Evolutionary conservation across 2,888 invertebrate species (phyloP).

Genomic region (Drosophila prolongata): DNA sequence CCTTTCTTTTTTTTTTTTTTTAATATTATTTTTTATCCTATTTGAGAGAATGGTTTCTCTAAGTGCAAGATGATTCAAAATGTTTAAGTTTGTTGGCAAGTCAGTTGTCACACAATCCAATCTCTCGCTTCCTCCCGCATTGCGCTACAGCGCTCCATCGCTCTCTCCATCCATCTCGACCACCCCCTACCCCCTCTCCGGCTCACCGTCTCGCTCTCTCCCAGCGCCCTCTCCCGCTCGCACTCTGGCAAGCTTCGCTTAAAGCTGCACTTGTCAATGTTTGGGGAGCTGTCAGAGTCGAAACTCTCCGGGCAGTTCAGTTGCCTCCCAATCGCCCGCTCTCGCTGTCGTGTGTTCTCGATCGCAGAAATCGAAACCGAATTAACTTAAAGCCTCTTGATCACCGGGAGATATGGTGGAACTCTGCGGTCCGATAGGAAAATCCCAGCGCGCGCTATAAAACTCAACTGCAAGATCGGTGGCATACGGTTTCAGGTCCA

Average conservation of each 20-base stretch:
- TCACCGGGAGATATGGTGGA: too few species aligned
- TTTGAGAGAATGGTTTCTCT: slow-evolving; percentile 1
- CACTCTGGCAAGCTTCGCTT: slow-evolving; percentile 50
- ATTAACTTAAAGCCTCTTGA: slow-evolving; percentile 32
- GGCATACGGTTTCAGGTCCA: slow-evolving; percentile 13
- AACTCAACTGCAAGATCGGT: slow-evolving; percentile 3
- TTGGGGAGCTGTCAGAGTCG: slow-evolving; percentile 24
- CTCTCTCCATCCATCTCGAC: not conserved
- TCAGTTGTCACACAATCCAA: slow-evolving; percentile 44
- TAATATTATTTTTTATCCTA: too few species aligned
- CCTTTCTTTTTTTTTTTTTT: too few species aligned
- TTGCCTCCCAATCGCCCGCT: slow-evolving; percentile 60
- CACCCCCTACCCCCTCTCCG: not conserved
- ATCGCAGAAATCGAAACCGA: slow-evolving; percentile 13
- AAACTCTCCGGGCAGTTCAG: slow-evolving; percentile 49
- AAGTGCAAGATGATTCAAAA: slow-evolving; percentile 20
- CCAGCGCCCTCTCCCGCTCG: slow-evolving; percentile 1
- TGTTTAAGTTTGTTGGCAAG: slow-evolving; percentile 1
- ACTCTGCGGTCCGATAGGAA: slow-evolving; percentile 54
- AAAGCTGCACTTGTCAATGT: slow-evolving; percentile 65
- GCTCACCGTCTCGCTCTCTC: not conserved
- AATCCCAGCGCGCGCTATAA: slow-evolving; percentile 42
- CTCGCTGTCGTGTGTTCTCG: slow-evolving; percentile 51
- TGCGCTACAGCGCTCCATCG: not conserved
- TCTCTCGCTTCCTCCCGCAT: not conserved